Conservation (phyloP, 1,140 invertebrate species). For the Lasioglossum baleicum region DNA sequence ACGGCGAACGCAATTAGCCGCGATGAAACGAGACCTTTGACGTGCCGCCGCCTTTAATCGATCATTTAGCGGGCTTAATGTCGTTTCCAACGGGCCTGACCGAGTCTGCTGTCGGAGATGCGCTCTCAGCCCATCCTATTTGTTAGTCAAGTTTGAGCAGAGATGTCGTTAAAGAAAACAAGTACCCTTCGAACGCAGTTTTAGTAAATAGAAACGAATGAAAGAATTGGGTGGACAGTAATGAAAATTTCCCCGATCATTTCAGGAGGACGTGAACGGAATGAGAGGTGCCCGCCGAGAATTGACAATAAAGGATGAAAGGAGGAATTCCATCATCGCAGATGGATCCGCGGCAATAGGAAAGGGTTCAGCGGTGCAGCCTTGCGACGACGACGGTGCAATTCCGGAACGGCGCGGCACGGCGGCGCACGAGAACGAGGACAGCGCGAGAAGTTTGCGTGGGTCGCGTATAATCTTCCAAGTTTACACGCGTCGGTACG, state of each 20-base stretch:
- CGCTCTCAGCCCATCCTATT: too few relatives aligned
- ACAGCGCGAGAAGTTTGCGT: not conserved
- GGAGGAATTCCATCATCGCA: not conserved
- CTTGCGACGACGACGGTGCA: too few relatives aligned
- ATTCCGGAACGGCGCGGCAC: not conserved
- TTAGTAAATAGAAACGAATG: too few relatives aligned
- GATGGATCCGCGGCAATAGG: not conserved
- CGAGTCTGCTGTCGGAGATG: not conserved
- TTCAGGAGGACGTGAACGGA: too few relatives aligned
- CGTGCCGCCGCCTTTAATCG: slow-evolving; percentile 26
- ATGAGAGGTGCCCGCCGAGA: too few relatives aligned
- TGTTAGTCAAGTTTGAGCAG: too few relatives aligned
- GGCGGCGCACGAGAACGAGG: not conserved
- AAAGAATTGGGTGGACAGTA: too few relatives aligned
- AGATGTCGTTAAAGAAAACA: too few relatives aligned
- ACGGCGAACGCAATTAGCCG: slow-evolving; percentile 22
- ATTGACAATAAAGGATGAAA: not conserved
- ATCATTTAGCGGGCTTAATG: slow-evolving; percentile 35
- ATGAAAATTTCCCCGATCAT: too few relatives aligned
- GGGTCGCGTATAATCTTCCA: not conserved
- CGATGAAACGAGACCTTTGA: slow-evolving; percentile 25
- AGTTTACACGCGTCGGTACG: not conserved
- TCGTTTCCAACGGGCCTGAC: not conserved
- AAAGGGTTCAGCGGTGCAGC: not conserved
- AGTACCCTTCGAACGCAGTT: too few relatives aligned